phyloP scores from a whole-genome alignment of 2,888 invertebrate genomes.

The Caenorhabditis panamensis region DNA sequence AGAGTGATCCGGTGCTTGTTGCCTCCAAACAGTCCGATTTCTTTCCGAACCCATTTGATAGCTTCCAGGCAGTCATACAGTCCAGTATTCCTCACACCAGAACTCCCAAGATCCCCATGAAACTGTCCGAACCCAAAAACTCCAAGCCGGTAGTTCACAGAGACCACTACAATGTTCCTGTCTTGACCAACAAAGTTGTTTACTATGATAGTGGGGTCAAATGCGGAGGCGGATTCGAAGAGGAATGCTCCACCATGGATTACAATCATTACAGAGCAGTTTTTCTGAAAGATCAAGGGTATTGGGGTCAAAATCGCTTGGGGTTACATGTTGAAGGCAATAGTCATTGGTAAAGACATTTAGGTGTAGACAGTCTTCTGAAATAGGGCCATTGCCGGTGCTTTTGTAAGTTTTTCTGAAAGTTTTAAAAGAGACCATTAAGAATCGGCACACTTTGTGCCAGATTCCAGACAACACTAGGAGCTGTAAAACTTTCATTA shows the following conservation, averaged over 20 bases:
- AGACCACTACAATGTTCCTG: slow-evolving; percentile 62
- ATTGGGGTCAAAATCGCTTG: background rate
- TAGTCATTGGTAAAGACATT: slow-evolving; percentile 63
- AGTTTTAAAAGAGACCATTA: too few species aligned
- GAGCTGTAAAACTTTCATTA: too few species aligned
- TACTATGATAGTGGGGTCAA: slow-evolving; percentile 47
- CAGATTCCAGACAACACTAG: too few species aligned
- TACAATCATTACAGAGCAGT: slow-evolving; percentile 60
- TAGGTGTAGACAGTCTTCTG: slow-evolving; percentile 62
- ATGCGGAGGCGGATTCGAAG: slow-evolving; percentile 48
- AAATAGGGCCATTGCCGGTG: slow-evolving; percentile 38
- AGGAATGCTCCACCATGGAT: slow-evolving; percentile 58
- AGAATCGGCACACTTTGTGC: too few species aligned
- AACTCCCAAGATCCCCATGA: slow-evolving; percentile 23
- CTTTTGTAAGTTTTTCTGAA: slow-evolving; percentile 54
- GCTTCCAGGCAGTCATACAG: slow-evolving; percentile 6
- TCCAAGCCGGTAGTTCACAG: slow-evolving; percentile 56
- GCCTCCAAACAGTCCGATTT: slow-evolving; percentile 61
- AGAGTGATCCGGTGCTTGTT: slow-evolving; percentile 48
- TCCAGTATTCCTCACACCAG: background rate
- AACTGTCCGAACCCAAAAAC: slow-evolving; percentile 58
- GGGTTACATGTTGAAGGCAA: slow-evolving; percentile 46
- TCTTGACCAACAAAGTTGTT: slow-evolving; percentile 65
- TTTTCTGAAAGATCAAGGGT: slow-evolving; percentile 40
- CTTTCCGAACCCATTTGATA: slow-evolving; percentile 49